These are phyloP conservation scores for Ariopsis seemanni DNA, from an alignment of 2,113 vertebrate species.

Conservation along the genomic window DNA sequence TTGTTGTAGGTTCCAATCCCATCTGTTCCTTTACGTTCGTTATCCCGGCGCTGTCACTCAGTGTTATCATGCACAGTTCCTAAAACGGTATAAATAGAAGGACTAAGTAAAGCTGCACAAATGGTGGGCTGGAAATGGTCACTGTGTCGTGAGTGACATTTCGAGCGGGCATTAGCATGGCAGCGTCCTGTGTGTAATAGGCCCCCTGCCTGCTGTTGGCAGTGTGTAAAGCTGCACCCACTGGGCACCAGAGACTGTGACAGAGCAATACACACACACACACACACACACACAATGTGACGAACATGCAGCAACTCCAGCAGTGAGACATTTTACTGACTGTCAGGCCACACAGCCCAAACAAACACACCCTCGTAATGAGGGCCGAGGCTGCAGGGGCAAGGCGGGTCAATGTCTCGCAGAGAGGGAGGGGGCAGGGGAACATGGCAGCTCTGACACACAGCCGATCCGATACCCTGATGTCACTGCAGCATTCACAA, in stretches of 20 bases:
- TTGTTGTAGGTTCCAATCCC: conserved; percentile 28
- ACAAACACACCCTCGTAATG: conserved; percentile 72
- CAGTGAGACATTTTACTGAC: conserved; percentile 66
- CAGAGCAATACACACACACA: conserved; percentile 29
- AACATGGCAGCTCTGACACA: conserved; percentile 58
- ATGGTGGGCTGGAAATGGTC: conserved; percentile 53
- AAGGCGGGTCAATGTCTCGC: conserved; percentile 23
- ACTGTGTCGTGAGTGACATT: conserved; percentile 65
- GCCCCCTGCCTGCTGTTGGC: conserved; percentile 42
- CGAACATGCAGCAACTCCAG: conserved; percentile 55
- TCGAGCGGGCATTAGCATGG: conserved; percentile 58
- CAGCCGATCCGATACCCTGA: conserved; percentile 54
- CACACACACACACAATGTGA: conserved; percentile 31
- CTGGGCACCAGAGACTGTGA: conserved; percentile 9
- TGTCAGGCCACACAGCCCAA: conserved; percentile 68
- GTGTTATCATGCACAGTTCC: conserved; percentile 66
- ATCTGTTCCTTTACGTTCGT: conserved; percentile 63
- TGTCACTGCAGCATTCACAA: conserved; percentile 62
- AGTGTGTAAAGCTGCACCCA: conserved; percentile 47
- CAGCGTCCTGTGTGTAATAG: conserved; percentile 57
- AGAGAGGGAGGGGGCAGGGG: conserved; percentile 47
- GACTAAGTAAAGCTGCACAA: conserved; percentile 52
- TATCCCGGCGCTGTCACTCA: conserved; percentile 61
- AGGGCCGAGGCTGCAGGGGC: conserved; percentile 64
- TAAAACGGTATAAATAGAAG: conserved; percentile 61